These are phyloP conservation scores for Pedetes capensis DNA, from an alignment of 2,113 vertebrate species.

Conservation along the genomic window DNA sequence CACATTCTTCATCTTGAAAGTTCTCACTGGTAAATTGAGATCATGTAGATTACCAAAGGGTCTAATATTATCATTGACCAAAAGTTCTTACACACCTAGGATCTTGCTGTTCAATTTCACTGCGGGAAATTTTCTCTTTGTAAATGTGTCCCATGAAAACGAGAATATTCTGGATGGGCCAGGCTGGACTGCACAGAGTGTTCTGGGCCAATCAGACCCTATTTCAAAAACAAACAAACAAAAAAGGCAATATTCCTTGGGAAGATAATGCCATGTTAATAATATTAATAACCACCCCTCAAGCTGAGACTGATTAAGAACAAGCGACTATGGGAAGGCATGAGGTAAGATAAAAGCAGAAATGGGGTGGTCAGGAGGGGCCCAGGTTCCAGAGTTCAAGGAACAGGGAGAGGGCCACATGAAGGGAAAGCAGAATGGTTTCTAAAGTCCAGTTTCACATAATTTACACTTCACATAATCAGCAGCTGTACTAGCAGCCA, in stretches of 20 bases:
- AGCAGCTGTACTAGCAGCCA: background rate
- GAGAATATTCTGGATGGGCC: background rate
- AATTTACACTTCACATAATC: background rate
- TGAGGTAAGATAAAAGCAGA: background rate
- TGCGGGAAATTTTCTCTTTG: background rate
- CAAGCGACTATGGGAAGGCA: background rate
- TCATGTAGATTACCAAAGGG: background rate
- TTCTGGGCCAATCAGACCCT: too few species aligned
- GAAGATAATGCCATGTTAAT: background rate
- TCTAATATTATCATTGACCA: background rate
- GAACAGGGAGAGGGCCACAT: background rate
- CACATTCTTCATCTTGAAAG: background rate
- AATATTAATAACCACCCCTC: background rate
- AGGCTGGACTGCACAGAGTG: too few species aligned
- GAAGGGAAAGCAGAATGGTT: background rate
- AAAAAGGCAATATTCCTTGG: background rate
- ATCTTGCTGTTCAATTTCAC: background rate
- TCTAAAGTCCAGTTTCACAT: background rate
- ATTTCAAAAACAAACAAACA: too few species aligned
- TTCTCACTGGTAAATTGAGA: background rate
- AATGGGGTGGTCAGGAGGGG: background rate
- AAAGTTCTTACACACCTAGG: background rate
- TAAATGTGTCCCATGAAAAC: background rate
- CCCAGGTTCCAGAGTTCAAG: background rate
- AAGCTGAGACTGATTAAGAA: background rate